Evolutionary conservation across 2,113 vertebrate species (phyloP).

Genomic region (Triplophysa rosa): DNA sequence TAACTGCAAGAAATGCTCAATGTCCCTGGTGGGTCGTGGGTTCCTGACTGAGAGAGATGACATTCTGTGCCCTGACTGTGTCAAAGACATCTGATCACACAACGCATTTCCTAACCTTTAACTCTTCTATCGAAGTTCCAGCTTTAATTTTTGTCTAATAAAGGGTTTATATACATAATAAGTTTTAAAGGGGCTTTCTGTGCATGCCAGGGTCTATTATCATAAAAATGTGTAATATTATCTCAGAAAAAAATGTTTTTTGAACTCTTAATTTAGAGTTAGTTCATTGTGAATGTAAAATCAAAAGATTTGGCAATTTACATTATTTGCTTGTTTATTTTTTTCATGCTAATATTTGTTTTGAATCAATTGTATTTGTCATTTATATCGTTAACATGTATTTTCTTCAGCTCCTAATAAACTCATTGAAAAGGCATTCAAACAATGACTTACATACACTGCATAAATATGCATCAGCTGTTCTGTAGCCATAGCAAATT

Average conservation of each 20-base stretch:
- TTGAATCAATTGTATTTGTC: neutral
- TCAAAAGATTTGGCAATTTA: neutral
- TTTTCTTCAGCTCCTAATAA: conserved; percentile 15
- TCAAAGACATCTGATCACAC: conserved; percentile 87
- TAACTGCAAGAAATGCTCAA: conserved; percentile 94
- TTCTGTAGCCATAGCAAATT: conserved; percentile 4
- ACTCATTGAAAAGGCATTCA: conserved; percentile 5
- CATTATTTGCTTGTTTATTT: neutral
- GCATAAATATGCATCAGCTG: conserved; percentile 1
- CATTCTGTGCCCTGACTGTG: conserved; percentile 94
- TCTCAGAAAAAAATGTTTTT: neutral
- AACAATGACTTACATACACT: neutral
- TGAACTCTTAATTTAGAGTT: neutral
- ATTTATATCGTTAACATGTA: neutral
- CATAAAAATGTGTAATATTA: neutral
- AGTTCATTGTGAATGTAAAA: too few relatives aligned
- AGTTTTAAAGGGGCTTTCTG: neutral
- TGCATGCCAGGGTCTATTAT: neutral
- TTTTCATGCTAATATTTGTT: conserved; percentile 5
- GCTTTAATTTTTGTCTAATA: conserved; percentile 6
- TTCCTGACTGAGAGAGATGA: conserved; percentile 95
- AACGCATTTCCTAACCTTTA: neutral
- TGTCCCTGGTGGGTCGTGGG: conserved; percentile 92
- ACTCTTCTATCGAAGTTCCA: neutral
- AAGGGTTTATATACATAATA: neutral